A percentile compares a stretch with the other conserved stretches of the same genome.
Conservation (phyloP, 2,888 invertebrate genomes). For the Tanypteryx hageni region DNA sequence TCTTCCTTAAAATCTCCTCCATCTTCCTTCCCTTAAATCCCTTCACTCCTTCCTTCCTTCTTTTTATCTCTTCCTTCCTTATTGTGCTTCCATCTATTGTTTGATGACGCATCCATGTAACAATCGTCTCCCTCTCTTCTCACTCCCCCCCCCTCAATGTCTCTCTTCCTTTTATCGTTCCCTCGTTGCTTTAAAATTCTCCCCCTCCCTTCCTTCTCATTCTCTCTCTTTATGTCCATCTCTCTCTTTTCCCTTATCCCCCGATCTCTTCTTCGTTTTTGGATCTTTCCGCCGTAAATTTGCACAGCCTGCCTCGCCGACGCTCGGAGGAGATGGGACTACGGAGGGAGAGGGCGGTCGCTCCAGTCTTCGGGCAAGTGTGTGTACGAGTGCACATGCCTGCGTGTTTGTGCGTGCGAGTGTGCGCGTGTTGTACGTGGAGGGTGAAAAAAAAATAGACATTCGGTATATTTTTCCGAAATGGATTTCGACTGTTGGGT, state of each 20-base stretch:
- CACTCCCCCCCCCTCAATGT: neutral
- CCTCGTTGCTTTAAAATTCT: neutral
- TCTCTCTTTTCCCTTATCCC: neutral
- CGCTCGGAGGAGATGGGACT: neutral
- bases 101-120: conserved; percentile 50
- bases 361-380: neutral
- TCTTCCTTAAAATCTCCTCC: conserved; percentile 19
- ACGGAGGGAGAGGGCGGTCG: neutral
- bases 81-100: conserved; percentile 50
- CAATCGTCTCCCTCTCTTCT: neutral
- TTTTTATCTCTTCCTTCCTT: neutral
- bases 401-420: neutral
- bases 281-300: neutral
- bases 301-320: neutral
- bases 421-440: neutral
- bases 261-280: neutral
- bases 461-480: conserved; percentile 31
- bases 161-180: neutral
- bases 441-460: neutral
- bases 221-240: neutral
- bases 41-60: conserved; percentile 25
- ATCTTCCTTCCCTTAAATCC: neutral
- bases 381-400: neutral
- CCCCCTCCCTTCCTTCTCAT: neutral
- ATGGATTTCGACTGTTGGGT: conserved; percentile 61